A percentile compares a stretch with the other conserved stretches of the same genome.
Evolutionary conservation across 2,797 vertebrate species (phyloP).

Genomic region (Peromyscus melanophrys): DNA sequence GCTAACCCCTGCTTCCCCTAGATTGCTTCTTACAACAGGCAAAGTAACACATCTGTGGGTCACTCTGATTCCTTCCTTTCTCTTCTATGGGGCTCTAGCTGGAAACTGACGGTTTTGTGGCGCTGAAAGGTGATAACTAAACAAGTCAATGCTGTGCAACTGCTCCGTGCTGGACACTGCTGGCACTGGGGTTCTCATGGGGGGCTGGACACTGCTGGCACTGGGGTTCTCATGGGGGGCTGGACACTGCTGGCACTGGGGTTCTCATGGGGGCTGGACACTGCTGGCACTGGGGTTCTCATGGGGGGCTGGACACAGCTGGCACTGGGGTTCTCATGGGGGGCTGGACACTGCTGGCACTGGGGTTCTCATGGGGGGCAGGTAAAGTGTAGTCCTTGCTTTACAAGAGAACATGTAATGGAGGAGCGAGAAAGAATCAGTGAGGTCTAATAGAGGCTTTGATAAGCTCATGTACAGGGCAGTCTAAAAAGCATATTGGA

Average conservation of each 20-base stretch:
- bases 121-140: background rate
- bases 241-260: background rate
- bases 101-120: background rate
- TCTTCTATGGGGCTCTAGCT: background rate
- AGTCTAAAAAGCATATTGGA: background rate
- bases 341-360: background rate
- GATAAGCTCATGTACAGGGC: background rate
- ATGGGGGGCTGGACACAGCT: background rate
- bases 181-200: background rate
- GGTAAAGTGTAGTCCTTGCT: background rate
- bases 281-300: background rate
- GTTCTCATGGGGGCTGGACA: background rate
- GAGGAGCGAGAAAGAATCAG: background rate
- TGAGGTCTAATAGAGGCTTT: background rate
- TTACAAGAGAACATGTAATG: background rate
- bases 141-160: background rate
- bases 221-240: background rate
- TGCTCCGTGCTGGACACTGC: background rate
- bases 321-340: background rate
- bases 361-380: background rate
- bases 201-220: background rate
- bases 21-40: background rate
- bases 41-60: background rate
- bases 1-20: background rate
- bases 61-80: background rate